Conservation (phyloP, 2,113 vertebrate genomes). For the Eidolon helvum region DNA sequence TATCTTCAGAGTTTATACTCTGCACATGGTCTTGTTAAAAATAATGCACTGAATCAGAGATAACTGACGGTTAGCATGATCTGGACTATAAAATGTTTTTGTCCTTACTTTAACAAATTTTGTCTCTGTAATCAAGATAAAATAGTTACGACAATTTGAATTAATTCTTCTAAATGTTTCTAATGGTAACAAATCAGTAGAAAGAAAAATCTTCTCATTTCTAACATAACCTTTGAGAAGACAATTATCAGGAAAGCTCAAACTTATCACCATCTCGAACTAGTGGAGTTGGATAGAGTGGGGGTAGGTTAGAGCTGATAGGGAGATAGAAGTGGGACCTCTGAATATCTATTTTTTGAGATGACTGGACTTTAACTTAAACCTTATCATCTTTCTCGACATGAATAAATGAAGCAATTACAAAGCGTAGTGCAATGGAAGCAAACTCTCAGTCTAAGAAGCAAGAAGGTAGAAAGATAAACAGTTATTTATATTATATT, state of each 20-base stretch:
- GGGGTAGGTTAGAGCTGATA: not conserved
- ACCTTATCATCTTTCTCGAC: not conserved
- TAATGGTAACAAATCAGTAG: not conserved
- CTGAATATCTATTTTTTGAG: not conserved
- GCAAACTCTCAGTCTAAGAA: not conserved
- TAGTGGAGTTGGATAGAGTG: not conserved
- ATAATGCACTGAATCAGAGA: not conserved
- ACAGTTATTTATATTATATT: not conserved
- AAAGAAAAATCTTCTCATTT: not conserved
- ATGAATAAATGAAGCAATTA: not conserved
- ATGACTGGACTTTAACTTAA: not conserved
- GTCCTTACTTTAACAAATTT: not conserved
- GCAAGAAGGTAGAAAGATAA: fast-evolving
- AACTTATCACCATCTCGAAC: not conserved
- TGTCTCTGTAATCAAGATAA: not conserved
- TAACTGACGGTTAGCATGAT: not conserved
- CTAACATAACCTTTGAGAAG: not conserved
- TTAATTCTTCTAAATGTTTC: not conserved
- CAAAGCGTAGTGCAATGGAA: not conserved
- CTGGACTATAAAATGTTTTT: not conserved
- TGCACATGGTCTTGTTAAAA: not conserved
- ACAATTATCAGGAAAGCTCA: not conserved
- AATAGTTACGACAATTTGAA: not conserved
- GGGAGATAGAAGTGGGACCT: too few species aligned
- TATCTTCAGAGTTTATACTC: not conserved